Evolutionary conservation across 1,140 invertebrate genomes (phyloP).

Genomic region (Pseudomyrmex cubaensis): DNA sequence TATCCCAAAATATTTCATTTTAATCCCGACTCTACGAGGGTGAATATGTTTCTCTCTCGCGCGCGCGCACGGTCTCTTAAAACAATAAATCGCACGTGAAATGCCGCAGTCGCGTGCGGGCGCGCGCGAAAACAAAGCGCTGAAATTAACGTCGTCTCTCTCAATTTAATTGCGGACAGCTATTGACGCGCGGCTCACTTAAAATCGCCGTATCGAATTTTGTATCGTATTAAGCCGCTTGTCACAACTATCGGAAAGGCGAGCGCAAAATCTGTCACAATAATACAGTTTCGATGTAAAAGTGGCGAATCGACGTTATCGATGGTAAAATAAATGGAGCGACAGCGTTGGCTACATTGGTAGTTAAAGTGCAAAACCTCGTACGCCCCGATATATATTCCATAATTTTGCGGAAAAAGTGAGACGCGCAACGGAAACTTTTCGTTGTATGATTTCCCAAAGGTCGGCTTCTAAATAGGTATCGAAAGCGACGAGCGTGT

Average conservation of each 20-base stretch:
- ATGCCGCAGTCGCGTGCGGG: neutral
- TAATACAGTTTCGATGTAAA: conserved; percentile 58
- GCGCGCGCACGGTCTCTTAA: neutral
- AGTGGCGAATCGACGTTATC: conserved; percentile 66
- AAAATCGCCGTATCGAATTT: conserved; percentile 44
- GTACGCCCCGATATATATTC: conserved; percentile 61
- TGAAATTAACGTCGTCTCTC: conserved; percentile 14
- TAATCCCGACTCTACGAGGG: conserved; percentile 51
- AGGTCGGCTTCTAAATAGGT: conserved; percentile 51
- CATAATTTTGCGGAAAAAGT: conserved; percentile 63
- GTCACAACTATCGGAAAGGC: conserved; percentile 56
- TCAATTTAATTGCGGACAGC: conserved; percentile 54
- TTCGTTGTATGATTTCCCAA: conserved; percentile 59
- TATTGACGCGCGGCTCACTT: conserved; percentile 38
- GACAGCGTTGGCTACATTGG: conserved; percentile 38
- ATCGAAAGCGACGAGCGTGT: conserved; percentile 47
- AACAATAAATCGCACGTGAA: conserved; percentile 41
- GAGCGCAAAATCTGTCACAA: conserved; percentile 42
- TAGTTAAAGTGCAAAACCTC: conserved; percentile 73
- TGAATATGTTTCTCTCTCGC: neutral
- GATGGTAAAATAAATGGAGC: conserved; percentile 61
- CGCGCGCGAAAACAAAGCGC: neutral
- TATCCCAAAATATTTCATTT: conserved; percentile 60
- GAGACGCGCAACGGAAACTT: conserved; percentile 43
- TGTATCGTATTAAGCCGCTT: conserved; percentile 34